phyloP scores from a whole-genome alignment of 2,888 invertebrate species.

The Trichopria drosophilae region DNA sequence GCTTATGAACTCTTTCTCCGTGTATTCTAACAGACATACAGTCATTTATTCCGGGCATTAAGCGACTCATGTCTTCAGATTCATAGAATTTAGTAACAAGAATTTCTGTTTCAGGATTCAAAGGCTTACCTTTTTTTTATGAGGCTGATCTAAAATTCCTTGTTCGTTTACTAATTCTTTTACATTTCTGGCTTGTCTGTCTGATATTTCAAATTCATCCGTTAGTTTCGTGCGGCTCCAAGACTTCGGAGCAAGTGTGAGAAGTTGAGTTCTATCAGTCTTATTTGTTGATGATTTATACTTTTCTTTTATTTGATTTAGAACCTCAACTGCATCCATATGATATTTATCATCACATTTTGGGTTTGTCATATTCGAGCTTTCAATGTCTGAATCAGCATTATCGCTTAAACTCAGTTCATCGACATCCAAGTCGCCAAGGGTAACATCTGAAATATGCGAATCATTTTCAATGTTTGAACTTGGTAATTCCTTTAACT shows the following conservation, averaged over 20 bases:
- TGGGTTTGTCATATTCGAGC: too few species aligned
- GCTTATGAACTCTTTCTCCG: too few species aligned
- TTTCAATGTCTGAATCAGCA: too few species aligned
- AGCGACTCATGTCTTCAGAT: neutral
- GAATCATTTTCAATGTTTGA: too few species aligned
- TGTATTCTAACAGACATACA: too few species aligned
- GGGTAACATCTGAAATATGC: too few species aligned
- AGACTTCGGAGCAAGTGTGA: neutral
- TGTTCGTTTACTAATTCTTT: neutral
- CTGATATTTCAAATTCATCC: constrained; percentile 1
- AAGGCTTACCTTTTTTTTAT: neutral
- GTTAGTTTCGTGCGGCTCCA: neutral
- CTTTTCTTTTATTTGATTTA: constrained; percentile 11
- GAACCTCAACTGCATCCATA: constrained; percentile 3
- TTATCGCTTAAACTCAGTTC: too few species aligned
- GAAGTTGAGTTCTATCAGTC: constrained; percentile 3
- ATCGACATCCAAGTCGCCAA: too few species aligned
- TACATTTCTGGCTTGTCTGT: neutral
- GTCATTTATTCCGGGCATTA: neutral
- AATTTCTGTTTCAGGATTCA: neutral
- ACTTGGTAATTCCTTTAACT: too few species aligned
- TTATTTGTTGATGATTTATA: neutral
- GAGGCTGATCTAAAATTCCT: neutral
- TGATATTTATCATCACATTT: constrained; percentile 8
- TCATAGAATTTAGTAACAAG: neutral